Evolutionary conservation across 2,888 invertebrate genomes (phyloP).

Genomic region (Leptodirus hochenwartii): DNA sequence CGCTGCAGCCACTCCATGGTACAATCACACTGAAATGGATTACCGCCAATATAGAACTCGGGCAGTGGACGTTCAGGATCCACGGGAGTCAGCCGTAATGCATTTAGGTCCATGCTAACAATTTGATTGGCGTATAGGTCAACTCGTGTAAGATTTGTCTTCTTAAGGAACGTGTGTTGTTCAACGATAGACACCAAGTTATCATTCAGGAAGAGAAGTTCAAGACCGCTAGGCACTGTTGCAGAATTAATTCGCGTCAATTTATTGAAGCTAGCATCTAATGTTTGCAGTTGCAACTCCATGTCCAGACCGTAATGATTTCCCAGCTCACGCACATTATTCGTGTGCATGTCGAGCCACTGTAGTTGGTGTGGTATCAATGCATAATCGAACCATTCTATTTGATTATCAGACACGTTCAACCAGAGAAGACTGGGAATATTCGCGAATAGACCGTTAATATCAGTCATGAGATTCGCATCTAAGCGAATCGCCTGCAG

Average conservation of each 20-base stretch:
- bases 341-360: slow-evolving; percentile 81
- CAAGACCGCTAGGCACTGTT: slow-evolving; percentile 69
- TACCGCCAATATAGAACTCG: slow-evolving; percentile 84
- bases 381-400: slow-evolving; percentile 77
- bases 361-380: slow-evolving; percentile 66
- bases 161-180: slow-evolving; percentile 76
- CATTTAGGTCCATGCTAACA: slow-evolving; percentile 76
- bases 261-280: slow-evolving; percentile 84
- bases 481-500: slow-evolving; percentile 76
- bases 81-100: slow-evolving; percentile 64
- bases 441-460: slow-evolving; percentile 68
- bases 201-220: slow-evolving; percentile 74
- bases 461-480: slow-evolving; percentile 64
- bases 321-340: slow-evolving; percentile 60
- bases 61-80: slow-evolving; percentile 58
- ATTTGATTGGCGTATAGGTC: slow-evolving; percentile 88
- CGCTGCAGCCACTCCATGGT: slow-evolving; percentile 91
- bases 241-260: slow-evolving; percentile 56
- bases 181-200: slow-evolving; percentile 73
- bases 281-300: slow-evolving; percentile 58
- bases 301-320: slow-evolving; percentile 53
- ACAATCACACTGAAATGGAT: slow-evolving; percentile 89
- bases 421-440: slow-evolving; percentile 72
- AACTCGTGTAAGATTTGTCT: slow-evolving; percentile 73
- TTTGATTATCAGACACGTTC: slow-evolving; percentile 79